Percentiles rank a stretch among this genome's conserved stretches.
phyloP scores from a whole-genome alignment of 92 coral and sea anemone genomes.

The Actinernus sp. region DNA sequence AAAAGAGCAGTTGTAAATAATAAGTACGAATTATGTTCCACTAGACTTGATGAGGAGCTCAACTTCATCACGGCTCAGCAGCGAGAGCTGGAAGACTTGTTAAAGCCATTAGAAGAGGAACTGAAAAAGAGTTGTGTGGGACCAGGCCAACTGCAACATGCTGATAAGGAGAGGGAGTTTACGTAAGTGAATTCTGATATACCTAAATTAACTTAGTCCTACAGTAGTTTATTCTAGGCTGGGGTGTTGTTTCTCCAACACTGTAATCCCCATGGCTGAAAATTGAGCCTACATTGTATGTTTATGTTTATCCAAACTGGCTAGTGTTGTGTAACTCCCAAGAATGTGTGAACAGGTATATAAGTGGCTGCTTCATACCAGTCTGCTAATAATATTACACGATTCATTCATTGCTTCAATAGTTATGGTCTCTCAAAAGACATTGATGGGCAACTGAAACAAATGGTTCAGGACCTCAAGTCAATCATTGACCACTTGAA shows the following conservation, averaged over 20 bases:
- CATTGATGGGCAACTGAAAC: conserved; percentile 95
- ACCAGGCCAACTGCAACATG: conserved; percentile 81
- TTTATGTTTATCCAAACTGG: too few relatives aligned
- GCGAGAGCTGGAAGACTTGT: conserved; percentile 85
- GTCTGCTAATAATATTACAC: too few relatives aligned
- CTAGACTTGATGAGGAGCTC: conserved; percentile 92
- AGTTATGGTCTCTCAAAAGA: conserved; percentile 96
- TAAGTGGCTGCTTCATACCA: too few relatives aligned
- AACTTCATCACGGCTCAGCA: conserved; percentile 92
- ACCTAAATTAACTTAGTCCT: too few relatives aligned
- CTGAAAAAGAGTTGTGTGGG: conserved; percentile 63
- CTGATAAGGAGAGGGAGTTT: conserved; percentile 92
- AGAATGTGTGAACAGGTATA: too few relatives aligned
- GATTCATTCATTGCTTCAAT: neutral
- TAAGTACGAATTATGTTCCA: too few relatives aligned
- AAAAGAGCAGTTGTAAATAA: too few relatives aligned
- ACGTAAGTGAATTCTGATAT: conserved; percentile 83
- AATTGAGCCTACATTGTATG: too few relatives aligned
- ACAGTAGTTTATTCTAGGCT: too few relatives aligned
- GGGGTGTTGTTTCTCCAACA: too few relatives aligned
- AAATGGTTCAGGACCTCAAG: conserved; percentile 96
- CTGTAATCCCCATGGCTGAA: too few relatives aligned
- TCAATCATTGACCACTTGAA: conserved; percentile 95
- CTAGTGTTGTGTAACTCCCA: too few relatives aligned
- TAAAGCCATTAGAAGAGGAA: conserved; percentile 91